Conservation (phyloP, 1,140 invertebrate species). For the Laupala kohalensis region DNA sequence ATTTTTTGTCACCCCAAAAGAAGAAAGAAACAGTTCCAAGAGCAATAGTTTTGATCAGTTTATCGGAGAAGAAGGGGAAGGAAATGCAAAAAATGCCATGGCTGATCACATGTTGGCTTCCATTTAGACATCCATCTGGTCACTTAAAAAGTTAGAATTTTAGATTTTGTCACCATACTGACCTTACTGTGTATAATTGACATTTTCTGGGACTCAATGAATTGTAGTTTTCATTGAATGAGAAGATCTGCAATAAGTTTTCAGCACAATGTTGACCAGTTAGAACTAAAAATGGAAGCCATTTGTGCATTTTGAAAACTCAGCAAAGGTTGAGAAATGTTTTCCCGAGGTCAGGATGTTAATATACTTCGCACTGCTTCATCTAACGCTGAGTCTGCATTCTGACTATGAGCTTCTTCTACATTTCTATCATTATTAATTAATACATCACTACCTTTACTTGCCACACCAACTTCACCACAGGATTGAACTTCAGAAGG, state of each 20-base stretch:
- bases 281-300: neutral
- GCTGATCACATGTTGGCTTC: neutral
- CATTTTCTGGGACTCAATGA: neutral
- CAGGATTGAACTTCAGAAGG: neutral
- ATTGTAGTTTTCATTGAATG: neutral
- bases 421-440: neutral
- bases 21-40: too few species aligned
- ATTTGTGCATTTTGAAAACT: neutral
- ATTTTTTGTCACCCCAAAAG: too few species aligned
- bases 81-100: neutral
- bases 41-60: too few species aligned
- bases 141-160: neutral
- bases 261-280: neutral
- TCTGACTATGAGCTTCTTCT: neutral
- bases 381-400: constrained; percentile 10
- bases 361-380: constrained; percentile 13
- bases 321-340: neutral
- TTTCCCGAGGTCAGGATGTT: constrained; percentile 13
- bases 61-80: too few species aligned
- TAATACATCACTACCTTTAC: neutral
- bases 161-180: neutral
- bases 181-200: neutral
- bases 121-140: neutral
- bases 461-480: neutral
- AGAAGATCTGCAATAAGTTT: neutral